These are phyloP conservation scores for Adelphocoris suturalis DNA, from an alignment of 2,888 invertebrate species.

Conservation along the genomic window DNA sequence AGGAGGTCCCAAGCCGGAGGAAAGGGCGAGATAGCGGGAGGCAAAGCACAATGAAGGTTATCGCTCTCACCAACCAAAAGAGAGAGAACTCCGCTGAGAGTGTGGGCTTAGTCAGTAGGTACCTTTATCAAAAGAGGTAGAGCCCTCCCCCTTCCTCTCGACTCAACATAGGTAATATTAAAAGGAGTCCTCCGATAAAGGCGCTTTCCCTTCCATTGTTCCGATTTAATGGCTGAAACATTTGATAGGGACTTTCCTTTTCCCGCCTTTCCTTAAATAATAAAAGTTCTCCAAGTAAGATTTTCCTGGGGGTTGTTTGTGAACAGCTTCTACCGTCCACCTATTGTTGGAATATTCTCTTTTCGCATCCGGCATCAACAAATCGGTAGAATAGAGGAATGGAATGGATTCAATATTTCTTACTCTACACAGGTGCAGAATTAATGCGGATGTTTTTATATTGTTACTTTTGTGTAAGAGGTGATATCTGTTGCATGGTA, in stretches of 20 bases:
- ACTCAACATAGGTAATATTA: slow-evolving; percentile 27
- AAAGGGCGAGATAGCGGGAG: slow-evolving; percentile 22
- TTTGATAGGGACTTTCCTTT: slow-evolving; percentile 42
- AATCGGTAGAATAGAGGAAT: too few species aligned
- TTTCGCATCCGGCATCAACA: background rate
- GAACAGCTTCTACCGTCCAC: background rate
- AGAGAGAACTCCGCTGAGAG: background rate
- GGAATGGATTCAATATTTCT: too few species aligned
- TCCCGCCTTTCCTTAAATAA: slow-evolving; percentile 13
- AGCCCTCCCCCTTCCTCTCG: background rate
- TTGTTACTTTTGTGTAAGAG: too few species aligned
- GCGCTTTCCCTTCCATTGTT: slow-evolving; percentile 40
- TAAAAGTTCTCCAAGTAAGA: background rate
- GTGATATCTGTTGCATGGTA: too few species aligned
- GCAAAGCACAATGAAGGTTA: slow-evolving; percentile 26
- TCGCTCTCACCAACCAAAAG: background rate
- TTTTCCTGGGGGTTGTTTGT: background rate
- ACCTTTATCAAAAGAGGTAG: slow-evolving; percentile 31
- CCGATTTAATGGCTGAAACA: slow-evolving; percentile 45
- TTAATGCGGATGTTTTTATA: too few species aligned
- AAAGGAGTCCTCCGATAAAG: slow-evolving; percentile 45
- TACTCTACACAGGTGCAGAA: too few species aligned
- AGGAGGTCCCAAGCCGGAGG: background rate
- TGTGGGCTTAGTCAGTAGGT: slow-evolving; percentile 36
- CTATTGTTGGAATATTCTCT: background rate